Conservation (phyloP, 2,797 vertebrate genomes). For the Gallinago solitaria region DNA sequence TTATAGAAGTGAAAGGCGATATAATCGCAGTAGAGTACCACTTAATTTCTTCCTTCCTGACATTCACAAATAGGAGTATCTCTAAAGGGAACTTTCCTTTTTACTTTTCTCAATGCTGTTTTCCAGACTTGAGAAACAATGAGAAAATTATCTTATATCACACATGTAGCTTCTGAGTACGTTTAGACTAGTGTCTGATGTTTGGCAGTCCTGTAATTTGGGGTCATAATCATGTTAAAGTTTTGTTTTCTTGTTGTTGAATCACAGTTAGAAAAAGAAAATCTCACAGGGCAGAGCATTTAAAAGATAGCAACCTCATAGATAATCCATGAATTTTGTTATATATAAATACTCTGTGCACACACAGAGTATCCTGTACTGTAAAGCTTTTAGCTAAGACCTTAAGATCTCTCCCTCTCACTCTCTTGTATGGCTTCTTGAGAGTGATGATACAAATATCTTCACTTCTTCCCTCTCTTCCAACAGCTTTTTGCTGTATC, state of each 20-base stretch:
- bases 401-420: not conserved
- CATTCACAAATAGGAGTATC: not conserved
- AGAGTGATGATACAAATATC: not conserved
- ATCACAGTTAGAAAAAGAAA: not conserved
- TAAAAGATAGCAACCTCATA: not conserved
- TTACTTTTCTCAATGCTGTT: not conserved
- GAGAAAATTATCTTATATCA: not conserved
- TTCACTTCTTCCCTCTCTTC: not conserved
- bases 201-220: not conserved
- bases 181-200: not conserved
- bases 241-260: not conserved
- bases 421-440: not conserved
- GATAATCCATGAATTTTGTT: not conserved
- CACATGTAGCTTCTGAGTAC: not conserved
- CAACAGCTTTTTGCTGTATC: not conserved
- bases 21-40: rapidly evolving
- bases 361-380: not conserved
- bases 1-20: not conserved
- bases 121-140: not conserved
- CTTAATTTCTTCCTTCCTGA: not conserved
- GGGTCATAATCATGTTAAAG: not conserved
- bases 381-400: not conserved
- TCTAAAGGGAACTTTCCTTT: not conserved
- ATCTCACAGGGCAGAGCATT: not conserved
- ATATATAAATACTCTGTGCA: too few relatives aligned